Conservation (phyloP, 2,888 invertebrate species). For the Elegia similella region DNA sequence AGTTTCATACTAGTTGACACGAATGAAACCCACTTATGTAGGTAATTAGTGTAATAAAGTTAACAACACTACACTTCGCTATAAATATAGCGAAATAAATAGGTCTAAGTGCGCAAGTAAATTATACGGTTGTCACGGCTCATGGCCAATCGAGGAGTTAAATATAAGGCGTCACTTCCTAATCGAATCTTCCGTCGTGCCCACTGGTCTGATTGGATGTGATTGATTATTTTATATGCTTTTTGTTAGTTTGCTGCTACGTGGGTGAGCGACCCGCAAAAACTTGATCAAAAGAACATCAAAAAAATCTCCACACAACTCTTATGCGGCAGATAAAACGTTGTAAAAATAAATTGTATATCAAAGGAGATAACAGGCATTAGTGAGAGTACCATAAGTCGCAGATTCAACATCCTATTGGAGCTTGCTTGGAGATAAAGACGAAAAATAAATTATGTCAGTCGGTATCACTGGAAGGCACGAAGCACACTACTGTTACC, state of each 20-base stretch:
- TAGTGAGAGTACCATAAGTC: constrained; percentile 30
- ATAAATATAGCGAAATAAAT: constrained; percentile 20
- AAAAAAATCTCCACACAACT: constrained; percentile 18
- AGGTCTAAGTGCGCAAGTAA: constrained; percentile 16
- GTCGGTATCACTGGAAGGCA: constrained; percentile 26
- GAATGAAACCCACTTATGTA: constrained; percentile 24
- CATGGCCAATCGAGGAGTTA: constrained; percentile 16
- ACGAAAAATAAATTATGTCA: constrained; percentile 51
- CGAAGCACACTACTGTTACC: constrained; percentile 1
- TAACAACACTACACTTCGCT: constrained; percentile 5
- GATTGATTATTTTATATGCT: constrained; percentile 49
- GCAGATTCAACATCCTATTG: constrained; percentile 46
- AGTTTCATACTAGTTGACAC: constrained; percentile 18
- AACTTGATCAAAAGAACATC: constrained; percentile 20
- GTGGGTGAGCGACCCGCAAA: constrained; percentile 43
- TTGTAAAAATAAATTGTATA: constrained; percentile 29
- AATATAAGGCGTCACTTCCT: constrained; percentile 6
- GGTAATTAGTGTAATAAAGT: constrained; percentile 18
- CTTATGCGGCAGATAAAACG: constrained; percentile 17
- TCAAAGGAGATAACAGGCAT: constrained; percentile 37
- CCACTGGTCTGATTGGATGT: constrained; percentile 38
- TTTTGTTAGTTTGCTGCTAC: constrained; percentile 38
- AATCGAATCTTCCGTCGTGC: constrained; percentile 24
- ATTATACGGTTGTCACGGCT: constrained; percentile 21
- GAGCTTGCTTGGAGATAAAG: constrained; percentile 53